Percentiles rank a stretch among this genome's conserved stretches.
Evolutionary conservation across 2,888 invertebrate species (phyloP).

Genomic region (Polyommatus iphigenia): DNA sequence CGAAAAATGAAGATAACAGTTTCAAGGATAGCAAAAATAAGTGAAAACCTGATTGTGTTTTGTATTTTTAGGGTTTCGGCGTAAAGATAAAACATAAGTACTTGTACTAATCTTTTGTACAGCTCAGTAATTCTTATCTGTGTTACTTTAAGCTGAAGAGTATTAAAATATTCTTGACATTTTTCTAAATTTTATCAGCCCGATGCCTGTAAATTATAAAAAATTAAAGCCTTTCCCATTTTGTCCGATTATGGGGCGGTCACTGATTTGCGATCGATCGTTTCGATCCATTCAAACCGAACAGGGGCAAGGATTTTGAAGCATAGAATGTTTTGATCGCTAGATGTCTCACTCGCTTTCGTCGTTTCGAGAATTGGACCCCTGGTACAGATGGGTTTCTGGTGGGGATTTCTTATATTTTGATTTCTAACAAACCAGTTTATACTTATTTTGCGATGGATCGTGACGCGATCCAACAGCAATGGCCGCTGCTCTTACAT

Average conservation of each 20-base stretch:
- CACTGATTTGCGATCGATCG: too few species aligned
- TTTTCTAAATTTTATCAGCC: background rate
- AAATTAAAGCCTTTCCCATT: too few species aligned
- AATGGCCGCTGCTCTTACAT: background rate
- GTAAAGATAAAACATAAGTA: background rate
- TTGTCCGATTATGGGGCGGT: background rate
- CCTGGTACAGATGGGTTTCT: too few species aligned
- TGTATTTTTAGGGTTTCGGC: background rate
- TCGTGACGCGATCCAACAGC: too few species aligned
- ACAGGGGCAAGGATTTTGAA: too few species aligned
- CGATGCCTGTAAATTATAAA: background rate
- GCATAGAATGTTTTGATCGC: too few species aligned
- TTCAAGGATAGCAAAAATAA: background rate
- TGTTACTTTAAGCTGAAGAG: background rate
- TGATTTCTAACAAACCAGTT: too few species aligned
- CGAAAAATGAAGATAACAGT: background rate
- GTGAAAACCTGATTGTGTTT: background rate
- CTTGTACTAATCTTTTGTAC: background rate
- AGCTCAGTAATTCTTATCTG: background rate
- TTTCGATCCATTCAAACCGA: too few species aligned
- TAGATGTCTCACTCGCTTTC: too few species aligned
- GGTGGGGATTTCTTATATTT: too few species aligned
- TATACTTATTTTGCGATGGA: too few species aligned
- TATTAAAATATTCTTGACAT: background rate
- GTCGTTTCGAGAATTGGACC: too few species aligned